Evolutionary conservation across 2,888 invertebrate species (phyloP), one percentile per base, ranked within the genome.

Genomic region (Drosophila kuntzei): DNA sequence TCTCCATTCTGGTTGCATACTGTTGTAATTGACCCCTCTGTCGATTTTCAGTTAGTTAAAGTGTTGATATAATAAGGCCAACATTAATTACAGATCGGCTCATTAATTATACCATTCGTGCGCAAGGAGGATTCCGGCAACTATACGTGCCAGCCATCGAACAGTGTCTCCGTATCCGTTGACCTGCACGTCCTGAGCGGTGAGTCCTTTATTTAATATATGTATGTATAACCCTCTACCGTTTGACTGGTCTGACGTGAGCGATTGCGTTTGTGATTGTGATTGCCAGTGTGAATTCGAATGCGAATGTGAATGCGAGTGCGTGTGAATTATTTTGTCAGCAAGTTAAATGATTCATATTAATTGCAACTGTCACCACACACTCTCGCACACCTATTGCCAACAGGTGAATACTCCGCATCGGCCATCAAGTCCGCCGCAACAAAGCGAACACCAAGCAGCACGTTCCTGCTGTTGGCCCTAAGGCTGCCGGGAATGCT

Each of bases 71-170:
- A 70, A 70, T 61, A 67, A 58, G 18, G n/a, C 2, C 11, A 27
- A 66, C 74, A 62, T 71, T 73, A 67, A 64, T 79, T 86, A 57
- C 76, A 92, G 92, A 91, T 92, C 90, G 92, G 92, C 53, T 92
- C 92, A 68, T 83, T 92, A 81, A 91, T 92, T 76, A 92, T 92
- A 88, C 92, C 92, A 29, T 89, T 90, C 75, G 92, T 92, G 64
- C 91, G 89, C 61, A 92, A 92, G 77, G 90, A 90, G 79, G 92
- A 92, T 72, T 91, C 92, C 25, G 92, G 97, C 82, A 97, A 97
- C 93, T 99, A 99, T 93, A 98, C 98, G 64, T 98, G 98, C 93
- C 95, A 96, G 90, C 98, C 99, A 76, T 97, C 97, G 89, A 99
- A 98, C 93, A 95, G 97, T 82, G 96, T 96, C 93, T 95, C 97